These are phyloP conservation scores for Leucophenga montana DNA, from an alignment of 2,888 invertebrate species.

Conservation along the genomic window DNA sequence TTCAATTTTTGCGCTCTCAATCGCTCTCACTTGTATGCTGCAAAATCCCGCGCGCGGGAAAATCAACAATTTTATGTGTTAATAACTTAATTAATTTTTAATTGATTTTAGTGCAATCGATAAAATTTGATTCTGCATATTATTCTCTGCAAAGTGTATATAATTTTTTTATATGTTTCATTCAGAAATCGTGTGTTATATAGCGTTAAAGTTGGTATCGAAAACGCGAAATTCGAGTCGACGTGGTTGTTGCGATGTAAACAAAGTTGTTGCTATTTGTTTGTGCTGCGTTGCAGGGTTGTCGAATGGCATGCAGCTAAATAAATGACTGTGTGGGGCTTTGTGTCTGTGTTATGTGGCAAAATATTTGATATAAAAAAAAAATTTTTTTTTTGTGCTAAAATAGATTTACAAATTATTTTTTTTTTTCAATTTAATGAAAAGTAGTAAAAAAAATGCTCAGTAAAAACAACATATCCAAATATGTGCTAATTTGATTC, in stretches of 20 bases:
- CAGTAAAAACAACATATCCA: too few relatives aligned
- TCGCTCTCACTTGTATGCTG: constrained; percentile 35
- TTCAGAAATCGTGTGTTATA: constrained; percentile 48
- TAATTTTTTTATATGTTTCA: constrained; percentile 45
- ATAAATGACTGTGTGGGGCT: neutral
- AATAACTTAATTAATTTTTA: constrained; percentile 48
- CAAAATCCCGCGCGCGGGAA: constrained; percentile 71
- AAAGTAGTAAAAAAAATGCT: too few relatives aligned
- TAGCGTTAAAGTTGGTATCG: constrained; percentile 52
- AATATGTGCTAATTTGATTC: too few relatives aligned
- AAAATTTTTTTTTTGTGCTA: neutral
- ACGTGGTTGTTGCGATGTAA: constrained; percentile 57
- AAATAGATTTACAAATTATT: neutral
- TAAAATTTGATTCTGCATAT: constrained; percentile 62
- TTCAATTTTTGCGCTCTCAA: constrained; percentile 34
- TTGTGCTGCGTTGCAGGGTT: constrained; percentile 53
- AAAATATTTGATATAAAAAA: neutral
- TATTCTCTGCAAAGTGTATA: constrained; percentile 46
- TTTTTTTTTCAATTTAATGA: too few relatives aligned
- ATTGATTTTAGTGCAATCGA: constrained; percentile 52
- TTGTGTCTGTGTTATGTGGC: neutral
- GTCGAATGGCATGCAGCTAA: constrained; percentile 39
- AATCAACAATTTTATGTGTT: constrained; percentile 54
- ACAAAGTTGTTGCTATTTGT: constrained; percentile 57
- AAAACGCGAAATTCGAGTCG: constrained; percentile 52